Percentiles rank a stretch among this genome's conserved stretches.
These are phyloP conservation scores for Philonicus albiceps DNA, from an alignment of 2,888 invertebrate species.

Conservation along the genomic window DNA sequence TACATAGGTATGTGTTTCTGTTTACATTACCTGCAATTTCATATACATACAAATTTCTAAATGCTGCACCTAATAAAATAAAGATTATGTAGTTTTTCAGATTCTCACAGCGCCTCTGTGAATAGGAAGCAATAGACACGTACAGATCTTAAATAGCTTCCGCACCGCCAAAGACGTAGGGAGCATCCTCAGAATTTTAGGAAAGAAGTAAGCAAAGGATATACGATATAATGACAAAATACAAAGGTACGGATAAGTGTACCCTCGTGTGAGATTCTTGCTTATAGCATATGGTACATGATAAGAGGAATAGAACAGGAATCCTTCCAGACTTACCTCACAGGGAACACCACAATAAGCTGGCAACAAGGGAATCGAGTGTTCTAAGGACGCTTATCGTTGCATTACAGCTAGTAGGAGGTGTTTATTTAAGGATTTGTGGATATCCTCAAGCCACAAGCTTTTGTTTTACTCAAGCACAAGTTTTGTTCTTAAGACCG, in stretches of 20 bases:
- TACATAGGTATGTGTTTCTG: not conserved
- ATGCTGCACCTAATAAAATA: not conserved
- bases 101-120: not conserved
- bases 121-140: not conserved
- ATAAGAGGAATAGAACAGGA: not conserved
- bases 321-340: not conserved
- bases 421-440: slow-evolving; percentile 31
- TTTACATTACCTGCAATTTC: no score
- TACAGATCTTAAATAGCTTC: not conserved
- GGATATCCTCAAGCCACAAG: not conserved
- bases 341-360: not conserved
- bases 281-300: not conserved
- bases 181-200: no score
- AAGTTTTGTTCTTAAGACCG: not conserved
- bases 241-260: slow-evolving; percentile 15
- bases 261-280: slow-evolving; percentile 17
- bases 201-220: slow-evolving; percentile 1
- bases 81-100: not conserved
- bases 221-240: not conserved
- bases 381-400: slow-evolving; percentile 11
- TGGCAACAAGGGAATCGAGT: not conserved
- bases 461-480: not conserved
- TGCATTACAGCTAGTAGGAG: not conserved
- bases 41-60: not conserved
- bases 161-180: not conserved